Base-by-base conservation (phyloP, 1,140 invertebrate genomes). In the Drosophila nebulosa region DNA sequence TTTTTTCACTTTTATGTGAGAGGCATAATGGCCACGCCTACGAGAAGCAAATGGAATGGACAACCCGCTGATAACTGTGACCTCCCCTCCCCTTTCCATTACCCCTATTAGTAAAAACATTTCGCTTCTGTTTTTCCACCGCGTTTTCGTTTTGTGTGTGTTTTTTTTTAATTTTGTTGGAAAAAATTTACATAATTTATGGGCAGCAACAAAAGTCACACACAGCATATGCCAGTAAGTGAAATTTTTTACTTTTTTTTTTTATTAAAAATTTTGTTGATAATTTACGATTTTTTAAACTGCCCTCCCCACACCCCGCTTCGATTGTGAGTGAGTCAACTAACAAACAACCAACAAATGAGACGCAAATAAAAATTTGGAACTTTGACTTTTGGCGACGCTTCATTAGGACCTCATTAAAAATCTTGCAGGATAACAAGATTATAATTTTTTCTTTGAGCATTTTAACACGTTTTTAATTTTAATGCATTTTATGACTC, bases 381-480 rank as follows among this genome's bases (percentile, higher is more conserved):
- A n/a, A n/a, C n/a, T 79, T 62, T 58, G 61, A 36, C 60, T 32
- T 69, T 57, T 71, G 74, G 64, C 35, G 55, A 39, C 36, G 63
- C 57, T 67, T 85, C 81, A 85, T 85, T 85, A 85, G 74, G 78
- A 75, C 69, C 69, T 85, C 81, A 85, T 85, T 85, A 85, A 85
- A 46, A 88, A 66, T 65, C 65, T 52, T 57, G 55, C 16, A 74
- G 69, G 36, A 59, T 65, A 73, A 66, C 77, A 72, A 72, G 51
- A 81, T 57, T 46, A 46, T 46, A 21, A 10, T 14, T 39, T 68
- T 79, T 57, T 74, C 64, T 73, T 63, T 50, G 36, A 86, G 51
- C 83, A 90, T 89, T 83, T 89, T 69, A 79, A 90, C 89, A 90
- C 89, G 89, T 90, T 90, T 89, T 84, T 90, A 85, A 89, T 90